Evolutionary conservation across 2,113 vertebrate genomes (phyloP).

Genomic region (Sorex araneus): DNA sequence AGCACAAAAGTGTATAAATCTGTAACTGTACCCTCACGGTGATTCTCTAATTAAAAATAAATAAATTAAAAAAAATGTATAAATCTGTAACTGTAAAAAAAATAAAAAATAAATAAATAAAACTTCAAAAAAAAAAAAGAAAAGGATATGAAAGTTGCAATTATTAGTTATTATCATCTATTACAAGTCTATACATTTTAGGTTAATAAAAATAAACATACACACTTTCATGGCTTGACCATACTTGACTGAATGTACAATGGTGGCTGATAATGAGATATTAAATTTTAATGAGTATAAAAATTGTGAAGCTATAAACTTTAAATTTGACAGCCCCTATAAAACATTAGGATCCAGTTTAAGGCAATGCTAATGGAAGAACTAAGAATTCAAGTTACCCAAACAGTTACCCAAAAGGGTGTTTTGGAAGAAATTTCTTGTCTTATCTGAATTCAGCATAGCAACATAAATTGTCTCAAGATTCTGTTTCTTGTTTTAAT

Average conservation of each 20-base stretch:
- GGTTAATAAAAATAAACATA: slow-evolving; percentile 3
- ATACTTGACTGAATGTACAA: slow-evolving; percentile 28
- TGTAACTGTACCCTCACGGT: too few species aligned
- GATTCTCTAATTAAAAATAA: too few species aligned
- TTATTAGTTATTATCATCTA: slow-evolving; percentile 6
- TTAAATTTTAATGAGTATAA: slow-evolving; percentile 38
- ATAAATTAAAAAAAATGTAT: too few species aligned
- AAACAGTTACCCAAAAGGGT: background rate
- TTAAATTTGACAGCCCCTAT: background rate
- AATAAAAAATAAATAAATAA: too few species aligned
- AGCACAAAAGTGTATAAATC: too few species aligned
- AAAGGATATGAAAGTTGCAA: background rate
- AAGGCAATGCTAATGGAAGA: slow-evolving; percentile 40
- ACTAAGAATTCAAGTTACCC: slow-evolving; percentile 48
- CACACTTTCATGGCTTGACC: background rate
- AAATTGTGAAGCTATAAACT: slow-evolving; percentile 41
- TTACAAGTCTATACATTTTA: slow-evolving; percentile 28
- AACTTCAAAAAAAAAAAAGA: too few species aligned
- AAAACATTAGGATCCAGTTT: slow-evolving; percentile 52
- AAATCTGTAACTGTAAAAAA: too few species aligned
- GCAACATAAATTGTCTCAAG: background rate
- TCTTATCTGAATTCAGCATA: background rate
- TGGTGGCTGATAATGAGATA: background rate
- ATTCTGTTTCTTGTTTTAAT: too few species aligned
- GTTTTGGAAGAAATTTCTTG: background rate